Percentiles rank a stretch among this genome's conserved stretches.
phyloP scores from a whole-genome alignment of 2,888 invertebrate species.

The Aphodius granarius region DNA sequence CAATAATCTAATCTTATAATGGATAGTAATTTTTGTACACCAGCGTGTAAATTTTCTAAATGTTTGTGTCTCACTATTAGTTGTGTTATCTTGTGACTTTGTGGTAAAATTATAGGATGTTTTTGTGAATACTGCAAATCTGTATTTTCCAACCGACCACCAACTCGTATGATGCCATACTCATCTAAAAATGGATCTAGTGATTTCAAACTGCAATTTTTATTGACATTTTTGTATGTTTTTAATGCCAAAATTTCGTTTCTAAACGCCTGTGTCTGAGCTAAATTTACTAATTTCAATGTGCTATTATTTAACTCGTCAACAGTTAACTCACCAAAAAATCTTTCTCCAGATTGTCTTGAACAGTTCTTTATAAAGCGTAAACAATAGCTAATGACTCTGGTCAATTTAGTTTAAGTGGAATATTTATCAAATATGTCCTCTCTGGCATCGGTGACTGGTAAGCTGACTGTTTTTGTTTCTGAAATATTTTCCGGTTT shows the following conservation, averaged over 20 bases:
- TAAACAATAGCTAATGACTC: background rate
- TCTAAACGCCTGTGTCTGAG: conserved; percentile 21
- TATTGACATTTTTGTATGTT: background rate
- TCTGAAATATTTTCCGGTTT: conserved; percentile 1
- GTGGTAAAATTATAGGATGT: conserved; percentile 28
- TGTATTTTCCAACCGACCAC: conserved; percentile 14
- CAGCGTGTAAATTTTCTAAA: conserved; percentile 23
- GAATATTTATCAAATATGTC: background rate
- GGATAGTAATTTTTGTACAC: conserved; percentile 23
- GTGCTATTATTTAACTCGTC: background rate
- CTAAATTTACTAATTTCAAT: conserved; percentile 12
- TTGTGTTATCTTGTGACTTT: conserved; percentile 22
- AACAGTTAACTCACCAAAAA: background rate
- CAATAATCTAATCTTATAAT: conserved; percentile 23
- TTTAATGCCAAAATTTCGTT: conserved; percentile 17
- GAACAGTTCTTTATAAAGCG: conserved; percentile 12
- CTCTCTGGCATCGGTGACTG: background rate
- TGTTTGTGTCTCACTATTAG: conserved; percentile 28
- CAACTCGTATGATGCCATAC: conserved; percentile 23
- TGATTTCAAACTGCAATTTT: background rate
- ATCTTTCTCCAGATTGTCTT: background rate
- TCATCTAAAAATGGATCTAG: conserved; percentile 32
- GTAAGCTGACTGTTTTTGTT: background rate
- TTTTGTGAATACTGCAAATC: conserved; percentile 20
- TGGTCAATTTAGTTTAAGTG: conserved; percentile 1